Evolutionary conservation across 2,113 vertebrate species (phyloP).

Genomic region (Hydropotes inermis): DNA sequence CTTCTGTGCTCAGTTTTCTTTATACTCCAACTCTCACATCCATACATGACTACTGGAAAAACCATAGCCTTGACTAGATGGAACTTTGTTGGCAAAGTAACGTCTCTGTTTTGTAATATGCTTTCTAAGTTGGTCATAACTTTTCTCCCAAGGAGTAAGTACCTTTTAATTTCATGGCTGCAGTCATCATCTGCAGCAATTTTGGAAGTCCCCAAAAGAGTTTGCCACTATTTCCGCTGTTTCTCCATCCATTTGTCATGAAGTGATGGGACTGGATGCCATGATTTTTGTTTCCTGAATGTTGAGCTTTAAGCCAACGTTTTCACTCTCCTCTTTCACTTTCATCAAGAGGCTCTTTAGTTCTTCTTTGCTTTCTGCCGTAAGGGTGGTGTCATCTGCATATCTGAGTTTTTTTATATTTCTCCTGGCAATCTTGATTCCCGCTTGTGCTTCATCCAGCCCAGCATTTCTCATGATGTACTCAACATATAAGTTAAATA

Average conservation of each 20-base stretch:
- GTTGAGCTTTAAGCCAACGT: not conserved
- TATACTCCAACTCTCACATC: not conserved
- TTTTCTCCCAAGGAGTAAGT: not conserved
- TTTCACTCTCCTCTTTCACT: not conserved
- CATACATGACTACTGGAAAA: not conserved
- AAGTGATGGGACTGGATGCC: not conserved
- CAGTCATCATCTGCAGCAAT: not conserved
- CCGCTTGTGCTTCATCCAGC: not conserved
- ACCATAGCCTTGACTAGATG: not conserved
- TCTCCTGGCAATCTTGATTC: not conserved
- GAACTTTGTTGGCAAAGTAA: not conserved
- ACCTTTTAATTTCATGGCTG: not conserved
- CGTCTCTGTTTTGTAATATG: not conserved
- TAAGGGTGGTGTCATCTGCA: not conserved
- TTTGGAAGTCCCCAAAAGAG: not conserved
- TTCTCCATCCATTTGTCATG: not conserved
- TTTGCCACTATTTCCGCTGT: not conserved
- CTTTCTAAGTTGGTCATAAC: not conserved
- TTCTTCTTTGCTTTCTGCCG: not conserved
- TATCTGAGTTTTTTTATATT: not conserved
- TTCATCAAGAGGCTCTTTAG: not conserved
- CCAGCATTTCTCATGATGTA: not conserved
- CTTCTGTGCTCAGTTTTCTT: not conserved
- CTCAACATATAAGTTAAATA: not conserved
- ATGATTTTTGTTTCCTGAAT: not conserved